Evolutionary conservation across 2,113 vertebrate species (phyloP), one percentile per base, ranked within the genome.

Genomic region (Pteropus alecto): DNA sequence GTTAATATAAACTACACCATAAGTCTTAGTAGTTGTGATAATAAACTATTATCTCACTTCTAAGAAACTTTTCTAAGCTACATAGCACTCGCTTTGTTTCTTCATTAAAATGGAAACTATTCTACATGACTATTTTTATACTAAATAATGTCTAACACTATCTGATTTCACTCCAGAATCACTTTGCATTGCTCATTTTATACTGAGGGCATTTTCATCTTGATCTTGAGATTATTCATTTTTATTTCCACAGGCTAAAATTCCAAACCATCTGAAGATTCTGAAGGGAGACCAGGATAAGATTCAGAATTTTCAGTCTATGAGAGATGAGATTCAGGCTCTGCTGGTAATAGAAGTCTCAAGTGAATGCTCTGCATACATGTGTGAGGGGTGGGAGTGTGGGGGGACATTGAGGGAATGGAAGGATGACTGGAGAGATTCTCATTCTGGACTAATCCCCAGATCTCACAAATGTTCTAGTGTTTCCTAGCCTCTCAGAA

Each of bases 271-370:
- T 0, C 19, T 86, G 48, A 87, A 60, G 74, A 10, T 67, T 71
- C 96, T 98, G 79, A 98, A 68, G 89, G 95, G 76, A 74, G 87
- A 79, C 35, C 94, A 24, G 0, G 96, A 98, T 16, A 88, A 96
- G 46, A 84, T 98, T 51, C 56, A 93, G 90, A 83, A 63, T 74
- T 63, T 95, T 94, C 96, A 96, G 11, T 33, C 2, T 30, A 38
- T 28, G 0, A 95, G 97, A 78, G 54, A 67, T 5, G 97, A 91
- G 18, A 97, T 79, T 93, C 41, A 84, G 73, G 41, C 83, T 0
- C 7, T 98, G 38, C 93, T 97, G 0, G 97, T 98, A 60, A 86
- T 91, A 70, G 14, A 41, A 8, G 33, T 41, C 10, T 22, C 1
- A 0, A 6, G 81, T 28, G 28, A 51, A 41, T 58, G 6, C 38